Base-by-base conservation (phyloP, 2,797 vertebrate species). In the Chaunax sp. region DNA sequence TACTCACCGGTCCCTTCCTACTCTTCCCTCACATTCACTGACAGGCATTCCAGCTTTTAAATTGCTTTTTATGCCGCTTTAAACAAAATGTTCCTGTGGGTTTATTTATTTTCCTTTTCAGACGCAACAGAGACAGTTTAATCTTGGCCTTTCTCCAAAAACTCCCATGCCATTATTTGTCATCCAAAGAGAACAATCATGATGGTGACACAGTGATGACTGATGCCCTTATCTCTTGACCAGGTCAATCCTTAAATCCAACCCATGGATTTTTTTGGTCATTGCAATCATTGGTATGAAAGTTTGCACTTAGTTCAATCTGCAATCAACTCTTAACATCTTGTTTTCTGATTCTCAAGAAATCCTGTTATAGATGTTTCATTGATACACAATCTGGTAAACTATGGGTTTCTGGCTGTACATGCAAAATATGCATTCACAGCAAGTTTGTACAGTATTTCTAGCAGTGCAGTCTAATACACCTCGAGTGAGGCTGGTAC, bases 401-500 rank as follows among this genome's bases (percentile, higher is more conserved):
- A 47, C 61, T 40, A 54, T 41, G 22, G 43, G 7, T 30, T 26
- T 53, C 8, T 67, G 11, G 22, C 5, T 58, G 5, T 53, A n/a
- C 1, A 18, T 43, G 14, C 19, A 35, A 19, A 47, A 20, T 5
- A 26, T 57, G 3, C 7, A 20, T 60, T 35, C 1, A 40, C 14
- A 44, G 23, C 12, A 18, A 14, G 22, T 23, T 38, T 12, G 10
- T 38, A 6, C 3, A 19, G 5, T 47, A 35, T 43, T 20, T 22
- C 16, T 64, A 1, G 6, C 19, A 56, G 45, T 70, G 51, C 35
- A 63, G 69, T 44, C 50, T 47, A 45, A 35, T 33, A 43, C 45
- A 73, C 67, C 44, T 69, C 35, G 70, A 71, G 74, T 76, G 71
- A 86, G 79, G 82, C 74, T 89, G 78, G 88, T 72, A 79, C 67